A percentile compares a stretch with the other conserved stretches of the same genome.
These are phyloP conservation scores for Athalia circularis DNA, from an alignment of 2,888 invertebrate genomes.

Conservation along the genomic window DNA sequence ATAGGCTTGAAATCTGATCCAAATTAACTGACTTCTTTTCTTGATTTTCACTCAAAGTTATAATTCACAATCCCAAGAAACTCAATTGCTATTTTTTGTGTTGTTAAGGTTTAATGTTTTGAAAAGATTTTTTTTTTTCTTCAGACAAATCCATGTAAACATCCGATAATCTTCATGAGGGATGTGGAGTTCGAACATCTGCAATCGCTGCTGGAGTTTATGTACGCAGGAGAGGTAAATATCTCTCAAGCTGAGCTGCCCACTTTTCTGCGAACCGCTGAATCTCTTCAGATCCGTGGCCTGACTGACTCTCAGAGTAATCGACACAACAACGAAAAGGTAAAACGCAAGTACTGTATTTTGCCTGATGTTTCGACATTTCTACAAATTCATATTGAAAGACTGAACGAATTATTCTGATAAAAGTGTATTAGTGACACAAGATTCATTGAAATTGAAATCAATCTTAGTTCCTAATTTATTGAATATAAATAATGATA, in stretches of 20 bases:
- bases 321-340: slow-evolving; percentile 73
- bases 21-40: no score
- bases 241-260: slow-evolving; percentile 87
- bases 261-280: slow-evolving; percentile 85
- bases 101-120: not conserved
- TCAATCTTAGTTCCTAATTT: not conserved
- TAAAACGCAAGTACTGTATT: slow-evolving; percentile 48
- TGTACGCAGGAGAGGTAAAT: slow-evolving; percentile 91
- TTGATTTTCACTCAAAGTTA: no score
- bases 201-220: slow-evolving; percentile 86
- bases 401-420: no score
- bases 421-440: not conserved
- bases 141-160: slow-evolving; percentile 89
- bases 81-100: not conserved
- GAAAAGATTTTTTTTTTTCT: slow-evolving; percentile 57
- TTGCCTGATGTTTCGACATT: no score
- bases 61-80: no score
- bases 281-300: slow-evolving; percentile 86
- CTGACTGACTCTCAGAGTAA: slow-evolving; percentile 79
- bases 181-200: slow-evolving; percentile 88
- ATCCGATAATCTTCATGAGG: slow-evolving; percentile 90
- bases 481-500: not conserved
- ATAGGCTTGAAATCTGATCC: no score
- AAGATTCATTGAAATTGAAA: not conserved
- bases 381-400: no score